Evolutionary conservation across 2,797 vertebrate species (phyloP), one percentile per base, ranked within the genome.

Genomic region (Sebastes trivittatus): DNA sequence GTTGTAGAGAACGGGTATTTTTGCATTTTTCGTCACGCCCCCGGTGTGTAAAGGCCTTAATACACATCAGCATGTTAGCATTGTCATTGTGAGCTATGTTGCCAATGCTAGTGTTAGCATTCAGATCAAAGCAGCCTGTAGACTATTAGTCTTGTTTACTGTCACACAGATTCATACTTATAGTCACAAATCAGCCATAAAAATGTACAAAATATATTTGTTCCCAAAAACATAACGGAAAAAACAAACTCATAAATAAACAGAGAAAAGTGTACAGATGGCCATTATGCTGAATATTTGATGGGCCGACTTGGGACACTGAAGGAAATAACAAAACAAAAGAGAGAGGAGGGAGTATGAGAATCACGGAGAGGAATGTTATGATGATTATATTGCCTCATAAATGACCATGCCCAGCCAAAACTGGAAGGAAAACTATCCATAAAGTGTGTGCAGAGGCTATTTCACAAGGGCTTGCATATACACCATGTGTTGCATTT

Each of bases 301-400:
- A 80, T 73, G 59, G 2, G 42, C 34, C 29, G 36, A 20, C 25
- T 36, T n/a, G 25, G 52, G 63, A 55, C 14, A 5, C 1, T 18
- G 56, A 55, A 56, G 68, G 23, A 67, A 73, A 78, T 8, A 75
- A 63, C 5, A 22, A 60, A 64, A 58, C 25, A 72, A 77, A 60
- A 25, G 46, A 54, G 22, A 46, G 25, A 73, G 10, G 27, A 60
- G 58, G 49, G 62, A 54, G 30, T n/a, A 7, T 59, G 25, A n/a
- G 38, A 81, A 46, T 61, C 20, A 66, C 61, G n/a, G 34, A 67
- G 65, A 72, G 68, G 70, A 83, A 84, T 80, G 67, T 61, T 73
- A 71, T 80, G 69, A 70, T 72, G 34, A 80, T 81, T 36, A 38
- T 59, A 77, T 2, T 67, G 52, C 77, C 60, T 87, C 72, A 72